Base-by-base conservation (phyloP, 64 coral and sea anemone genomes). In the Exaiptasia diaphana region DNA sequence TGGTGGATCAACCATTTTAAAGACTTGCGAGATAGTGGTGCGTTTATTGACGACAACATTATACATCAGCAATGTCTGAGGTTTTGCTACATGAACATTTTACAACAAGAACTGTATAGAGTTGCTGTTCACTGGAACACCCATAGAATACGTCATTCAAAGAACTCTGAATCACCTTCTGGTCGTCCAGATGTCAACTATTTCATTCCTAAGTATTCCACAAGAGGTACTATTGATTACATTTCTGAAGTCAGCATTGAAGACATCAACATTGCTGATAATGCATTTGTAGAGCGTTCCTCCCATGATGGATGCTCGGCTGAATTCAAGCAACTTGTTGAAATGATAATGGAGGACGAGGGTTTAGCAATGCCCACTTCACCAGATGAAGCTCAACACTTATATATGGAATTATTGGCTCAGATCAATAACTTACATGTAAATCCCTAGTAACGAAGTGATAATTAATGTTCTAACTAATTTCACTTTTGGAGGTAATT, bases 51-150 rank as follows among this genome's bases (percentile, higher is more conserved):
- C 49, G 71, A 74, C 41, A 14, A 74, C 29, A 28, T 46, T 48
- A 74, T 74, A 17, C 71, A 74, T 17, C 41, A 28, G 23, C 44
- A 50, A 74, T 74, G 71, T 50, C 28, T 74, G 29, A 23, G 48
- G 20, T 46, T 74, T 41, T 74, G 41, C 41, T 74, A 46, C 48
- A 31, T 50, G 26, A 17, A 43, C 30, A 17, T 74, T 74, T 50
- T 74, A 68, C 46, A 63, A 25, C 31, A 83, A 57, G 80, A 83
- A 41, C 62, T 83, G 25, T 34, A 72, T 34, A 83, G 58, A 32
- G 70, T 83, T 83, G 65, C 80, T 33, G 58, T 52, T 12, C 80
- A 58, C 21, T 84, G 80, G 80, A 83, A 83, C 52, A 44, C 56
- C 27, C 67, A 60, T 35, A 65, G 56, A 43, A 75, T 85, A 85